Conservation (phyloP, 2,888 invertebrate species). For the Mythimna ferrago region DNA sequence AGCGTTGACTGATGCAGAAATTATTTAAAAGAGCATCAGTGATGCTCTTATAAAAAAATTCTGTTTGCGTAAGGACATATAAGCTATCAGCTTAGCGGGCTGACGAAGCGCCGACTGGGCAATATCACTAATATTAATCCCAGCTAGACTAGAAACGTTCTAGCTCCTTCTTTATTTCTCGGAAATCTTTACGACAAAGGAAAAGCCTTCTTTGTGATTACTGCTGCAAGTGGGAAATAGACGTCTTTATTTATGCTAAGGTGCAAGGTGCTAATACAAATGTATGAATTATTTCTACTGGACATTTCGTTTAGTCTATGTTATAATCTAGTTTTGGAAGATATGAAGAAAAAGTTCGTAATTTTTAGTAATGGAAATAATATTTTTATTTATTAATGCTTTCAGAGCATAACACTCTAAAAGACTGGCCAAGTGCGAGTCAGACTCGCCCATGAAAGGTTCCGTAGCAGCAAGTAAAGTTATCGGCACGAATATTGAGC, state of each 20-base stretch:
- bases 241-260: conserved; percentile 17
- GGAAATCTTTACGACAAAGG: conserved; percentile 9
- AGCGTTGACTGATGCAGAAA: conserved; percentile 7
- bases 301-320: conserved; percentile 23
- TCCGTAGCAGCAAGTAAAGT: no score
- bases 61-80: conserved; percentile 7
- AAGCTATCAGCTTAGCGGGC: no score
- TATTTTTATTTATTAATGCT: neutral
- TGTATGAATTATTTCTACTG: conserved; percentile 27
- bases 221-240: conserved; percentile 7
- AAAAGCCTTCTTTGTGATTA: conserved; percentile 25
- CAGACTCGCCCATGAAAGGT: no score
- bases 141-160: neutral
- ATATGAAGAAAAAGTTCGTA: conserved; percentile 16
- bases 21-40: no score
- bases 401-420: no score
- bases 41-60: neutral
- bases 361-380: conserved; percentile 13
- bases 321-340: conserved; percentile 31
- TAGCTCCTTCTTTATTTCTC: neutral
- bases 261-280: conserved; percentile 15
- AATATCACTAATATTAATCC: neutral
- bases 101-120: neutral
- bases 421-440: no score
- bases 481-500: no score